Conservation (phyloP, 2,888 invertebrate genomes). For the Meliscaeva auricollis region DNA sequence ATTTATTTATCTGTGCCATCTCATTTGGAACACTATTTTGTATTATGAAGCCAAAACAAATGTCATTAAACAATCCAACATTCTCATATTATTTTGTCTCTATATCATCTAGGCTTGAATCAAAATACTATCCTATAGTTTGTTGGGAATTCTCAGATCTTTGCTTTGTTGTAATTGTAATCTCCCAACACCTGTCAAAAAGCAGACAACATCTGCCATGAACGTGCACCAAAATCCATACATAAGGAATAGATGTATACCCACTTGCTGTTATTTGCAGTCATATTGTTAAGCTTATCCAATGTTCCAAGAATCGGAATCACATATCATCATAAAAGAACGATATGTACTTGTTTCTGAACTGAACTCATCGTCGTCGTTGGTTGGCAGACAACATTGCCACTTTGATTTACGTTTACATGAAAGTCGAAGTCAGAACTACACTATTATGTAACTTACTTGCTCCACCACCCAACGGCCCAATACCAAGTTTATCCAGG, state of each 20-base stretch:
- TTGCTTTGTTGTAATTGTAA: slow-evolving; percentile 37
- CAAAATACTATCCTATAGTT: slow-evolving; percentile 14
- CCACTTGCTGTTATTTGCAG: slow-evolving; percentile 54
- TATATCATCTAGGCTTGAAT: slow-evolving; percentile 44
- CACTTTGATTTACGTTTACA: slow-evolving; percentile 67
- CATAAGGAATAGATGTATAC: slow-evolving; percentile 1
- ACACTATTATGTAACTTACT: slow-evolving; percentile 9
- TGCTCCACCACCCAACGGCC: slow-evolving; percentile 1
- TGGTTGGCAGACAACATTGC: slow-evolving; percentile 52
- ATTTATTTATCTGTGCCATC: background rate
- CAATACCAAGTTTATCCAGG: background rate
- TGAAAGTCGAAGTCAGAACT: slow-evolving; percentile 34
- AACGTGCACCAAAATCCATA: slow-evolving; percentile 36
- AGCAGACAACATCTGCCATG: slow-evolving; percentile 43
- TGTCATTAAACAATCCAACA: slow-evolving; percentile 47
- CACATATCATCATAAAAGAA: slow-evolving; percentile 54
- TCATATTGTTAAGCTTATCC: slow-evolving; percentile 72
- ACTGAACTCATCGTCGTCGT: slow-evolving; percentile 28
- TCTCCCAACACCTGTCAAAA: slow-evolving; percentile 61
- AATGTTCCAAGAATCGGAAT: slow-evolving; percentile 57
- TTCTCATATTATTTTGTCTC: slow-evolving; percentile 30
- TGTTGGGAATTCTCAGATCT: slow-evolving; percentile 33
- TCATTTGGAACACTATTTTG: background rate
- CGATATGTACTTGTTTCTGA: slow-evolving; percentile 50
- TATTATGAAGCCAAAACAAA: slow-evolving; percentile 18